phyloP scores from a whole-genome alignment of 2,797 vertebrate genomes.

The Enteromius radiatus region DNA sequence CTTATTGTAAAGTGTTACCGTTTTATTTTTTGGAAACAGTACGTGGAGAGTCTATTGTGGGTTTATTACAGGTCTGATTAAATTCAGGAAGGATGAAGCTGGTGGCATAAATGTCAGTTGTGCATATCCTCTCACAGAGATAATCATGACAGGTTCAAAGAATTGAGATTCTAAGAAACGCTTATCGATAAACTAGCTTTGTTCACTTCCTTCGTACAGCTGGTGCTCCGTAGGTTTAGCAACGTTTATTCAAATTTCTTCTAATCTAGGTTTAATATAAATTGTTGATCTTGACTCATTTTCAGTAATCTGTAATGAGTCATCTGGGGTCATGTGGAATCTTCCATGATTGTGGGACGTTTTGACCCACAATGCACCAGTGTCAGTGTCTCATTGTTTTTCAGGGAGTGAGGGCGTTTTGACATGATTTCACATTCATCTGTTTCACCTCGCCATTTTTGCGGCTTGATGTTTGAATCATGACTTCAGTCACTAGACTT shows the following conservation, averaged over 20 bases:
- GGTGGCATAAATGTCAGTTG: constrained; percentile 29
- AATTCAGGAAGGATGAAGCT: not conserved
- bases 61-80: constrained; percentile 9
- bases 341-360: constrained; percentile 11
- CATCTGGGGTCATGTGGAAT: constrained; percentile 10
- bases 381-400: constrained; percentile 58
- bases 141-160: constrained; percentile 17
- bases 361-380: constrained; percentile 63
- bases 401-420: constrained; percentile 49
- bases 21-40: constrained; percentile 29
- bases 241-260: not conserved
- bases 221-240: constrained; percentile 13
- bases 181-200: constrained; percentile 22
- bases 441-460: constrained; percentile 76
- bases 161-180: constrained; percentile 42
- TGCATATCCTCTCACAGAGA: constrained; percentile 17
- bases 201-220: constrained; percentile 33
- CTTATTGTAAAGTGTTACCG: no score
- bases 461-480: constrained; percentile 74
- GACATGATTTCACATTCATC: constrained; percentile 72
- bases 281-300: constrained; percentile 28
- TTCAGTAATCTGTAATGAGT: constrained; percentile 4
- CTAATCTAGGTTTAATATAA: constrained; percentile 24
- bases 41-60: constrained; percentile 24
- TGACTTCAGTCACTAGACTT: constrained; percentile 68